Evolutionary conservation across 1,140 invertebrate genomes (phyloP).

Genomic region (Pteromalus puparum): DNA sequence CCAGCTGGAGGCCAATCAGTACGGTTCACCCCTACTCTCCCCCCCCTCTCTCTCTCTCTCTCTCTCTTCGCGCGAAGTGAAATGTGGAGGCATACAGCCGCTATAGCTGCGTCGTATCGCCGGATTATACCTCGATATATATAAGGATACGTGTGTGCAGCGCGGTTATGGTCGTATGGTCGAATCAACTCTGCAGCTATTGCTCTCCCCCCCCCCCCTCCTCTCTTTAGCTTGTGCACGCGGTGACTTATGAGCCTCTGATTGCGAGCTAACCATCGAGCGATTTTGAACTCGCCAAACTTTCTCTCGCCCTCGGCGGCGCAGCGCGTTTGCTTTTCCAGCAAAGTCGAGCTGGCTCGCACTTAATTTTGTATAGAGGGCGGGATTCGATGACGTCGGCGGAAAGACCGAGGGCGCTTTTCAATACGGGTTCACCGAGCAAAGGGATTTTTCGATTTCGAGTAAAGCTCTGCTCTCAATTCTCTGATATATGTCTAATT

Average conservation of each 20-base stretch:
- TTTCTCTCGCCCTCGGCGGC: not conserved
- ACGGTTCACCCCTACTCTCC: not conserved
- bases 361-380: not conserved
- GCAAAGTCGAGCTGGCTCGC: not conserved
- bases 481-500: not conserved
- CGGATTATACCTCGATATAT: slow-evolving; percentile 61
- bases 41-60: not conserved
- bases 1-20: slow-evolving; percentile 70
- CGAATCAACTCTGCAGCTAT: slow-evolving; percentile 34
- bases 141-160: slow-evolving; percentile 27
- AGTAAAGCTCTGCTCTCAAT: not conserved
- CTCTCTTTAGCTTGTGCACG: not conserved
- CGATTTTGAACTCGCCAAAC: slow-evolving; percentile 4
- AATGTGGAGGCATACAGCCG: not conserved
- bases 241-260: slow-evolving; percentile 1
- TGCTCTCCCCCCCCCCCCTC: not conserved
- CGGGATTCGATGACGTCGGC: not conserved
- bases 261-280: not conserved
- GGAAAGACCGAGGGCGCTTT: not conserved
- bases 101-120: slow-evolving; percentile 53
- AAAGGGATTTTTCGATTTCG: not conserved
- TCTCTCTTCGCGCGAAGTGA: not conserved
- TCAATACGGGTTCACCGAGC: not conserved
- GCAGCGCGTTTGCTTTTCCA: not conserved
- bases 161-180: slow-evolving; percentile 29